Percentiles rank a stretch among this genome's conserved stretches.
These are phyloP conservation scores for Boleophthalmus pectinirostris DNA, from an alignment of 2,113 vertebrate species.

Conservation along the genomic window DNA sequence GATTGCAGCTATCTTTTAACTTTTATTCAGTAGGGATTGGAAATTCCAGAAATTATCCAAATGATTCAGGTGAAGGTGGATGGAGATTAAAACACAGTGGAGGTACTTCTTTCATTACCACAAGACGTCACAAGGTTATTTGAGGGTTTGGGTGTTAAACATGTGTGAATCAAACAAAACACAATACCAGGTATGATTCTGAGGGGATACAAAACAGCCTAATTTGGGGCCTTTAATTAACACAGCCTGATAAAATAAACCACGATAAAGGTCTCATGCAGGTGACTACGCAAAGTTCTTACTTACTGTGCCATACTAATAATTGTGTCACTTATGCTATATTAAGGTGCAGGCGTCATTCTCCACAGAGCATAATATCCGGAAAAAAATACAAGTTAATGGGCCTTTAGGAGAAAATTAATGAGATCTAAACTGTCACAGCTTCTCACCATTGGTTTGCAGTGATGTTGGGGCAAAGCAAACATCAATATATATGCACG, in stretches of 20 bases:
- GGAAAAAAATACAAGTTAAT: conserved; percentile 14
- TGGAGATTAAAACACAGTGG: no score
- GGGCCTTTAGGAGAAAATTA: conserved; percentile 19
- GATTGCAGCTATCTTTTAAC: no score
- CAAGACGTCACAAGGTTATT: no score
- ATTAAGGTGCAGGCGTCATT: conserved; percentile 1
- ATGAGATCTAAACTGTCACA: conserved; percentile 13
- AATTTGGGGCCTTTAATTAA: not conserved
- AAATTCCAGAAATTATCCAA: no score
- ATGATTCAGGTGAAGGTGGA: no score
- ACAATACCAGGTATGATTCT: no score
- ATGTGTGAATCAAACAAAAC: no score
- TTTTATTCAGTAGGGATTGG: no score
- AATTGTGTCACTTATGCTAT: not conserved
- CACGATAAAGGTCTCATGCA: not conserved
- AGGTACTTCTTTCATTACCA: no score
- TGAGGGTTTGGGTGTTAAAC: no score
- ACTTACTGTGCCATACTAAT: not conserved
- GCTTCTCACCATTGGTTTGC: not conserved
- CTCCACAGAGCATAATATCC: conserved; percentile 2
- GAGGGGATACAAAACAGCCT: no score
- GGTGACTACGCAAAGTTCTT: no score
- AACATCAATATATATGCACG: conserved; percentile 1
- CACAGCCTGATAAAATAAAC: not conserved
- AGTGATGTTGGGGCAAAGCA: not conserved